Conservation (phyloP, 1,140 invertebrate genomes). For the Drosophila pandora region DNA sequence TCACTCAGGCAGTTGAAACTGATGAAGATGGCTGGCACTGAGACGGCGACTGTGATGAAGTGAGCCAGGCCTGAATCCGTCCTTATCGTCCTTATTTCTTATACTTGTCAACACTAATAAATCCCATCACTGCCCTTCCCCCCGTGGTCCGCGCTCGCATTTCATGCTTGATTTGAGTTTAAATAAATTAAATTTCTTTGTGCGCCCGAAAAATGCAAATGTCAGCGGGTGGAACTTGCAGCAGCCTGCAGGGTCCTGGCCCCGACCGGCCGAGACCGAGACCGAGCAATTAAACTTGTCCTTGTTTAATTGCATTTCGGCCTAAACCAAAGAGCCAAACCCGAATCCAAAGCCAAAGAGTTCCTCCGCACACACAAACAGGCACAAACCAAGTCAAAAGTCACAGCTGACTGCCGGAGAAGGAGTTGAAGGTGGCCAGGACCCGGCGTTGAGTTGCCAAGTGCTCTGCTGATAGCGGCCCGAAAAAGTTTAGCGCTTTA, state of each 20-base stretch:
- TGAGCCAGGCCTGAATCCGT: constrained; percentile 17
- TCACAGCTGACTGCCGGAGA: constrained; percentile 23
- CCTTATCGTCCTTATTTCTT: constrained; percentile 21
- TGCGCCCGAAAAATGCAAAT: constrained; percentile 49
- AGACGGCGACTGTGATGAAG: neutral
- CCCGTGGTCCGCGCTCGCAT: constrained; percentile 6
- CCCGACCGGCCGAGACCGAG: constrained; percentile 49
- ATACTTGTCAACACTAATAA: constrained; percentile 43
- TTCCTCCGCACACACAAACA: constrained; percentile 15
- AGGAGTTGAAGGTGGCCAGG: neutral
- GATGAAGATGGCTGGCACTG: constrained; percentile 47
- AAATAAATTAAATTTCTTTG: constrained; percentile 67
- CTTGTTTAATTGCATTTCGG: constrained; percentile 81
- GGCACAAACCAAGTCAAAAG: constrained; percentile 76
- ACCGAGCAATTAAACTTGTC: constrained; percentile 82
- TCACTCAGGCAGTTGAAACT: constrained; percentile 55
- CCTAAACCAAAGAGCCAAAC: constrained; percentile 27
- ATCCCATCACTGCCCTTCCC: constrained; percentile 28
- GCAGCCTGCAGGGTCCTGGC: constrained; percentile 21
- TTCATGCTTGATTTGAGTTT: constrained; percentile 68
- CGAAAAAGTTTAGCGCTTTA: constrained; percentile 77
- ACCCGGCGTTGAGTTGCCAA: constrained; percentile 72
- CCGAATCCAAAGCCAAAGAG: constrained; percentile 27
- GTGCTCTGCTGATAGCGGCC: constrained; percentile 78
- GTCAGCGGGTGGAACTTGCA: constrained; percentile 62